Percentiles rank a stretch among this genome's conserved stretches.
Evolutionary conservation across 2,888 invertebrate genomes (phyloP).

Genomic region (Drosophila lacicola): DNA sequence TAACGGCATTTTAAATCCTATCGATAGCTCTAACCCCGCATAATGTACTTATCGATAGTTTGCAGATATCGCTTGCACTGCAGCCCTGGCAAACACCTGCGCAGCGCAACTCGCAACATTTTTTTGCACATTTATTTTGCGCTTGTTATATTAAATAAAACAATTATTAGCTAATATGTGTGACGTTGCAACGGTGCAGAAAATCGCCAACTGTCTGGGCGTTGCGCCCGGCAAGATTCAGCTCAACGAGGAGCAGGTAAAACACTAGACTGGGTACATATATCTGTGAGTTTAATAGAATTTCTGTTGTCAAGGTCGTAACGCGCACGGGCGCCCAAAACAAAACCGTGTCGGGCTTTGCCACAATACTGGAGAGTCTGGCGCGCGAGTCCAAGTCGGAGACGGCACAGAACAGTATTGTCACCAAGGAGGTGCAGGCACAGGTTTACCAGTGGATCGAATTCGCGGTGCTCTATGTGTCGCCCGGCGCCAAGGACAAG

Average conservation of each 20-base stretch:
- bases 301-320: conserved; percentile 85
- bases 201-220: conserved; percentile 86
- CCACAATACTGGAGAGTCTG: conserved; percentile 86
- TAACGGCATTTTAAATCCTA: conserved; percentile 18
- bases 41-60: conserved; percentile 8
- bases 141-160: conserved; percentile 16
- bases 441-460: conserved; percentile 89
- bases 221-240: conserved; percentile 86
- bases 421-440: conserved; percentile 85
- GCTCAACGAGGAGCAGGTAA: conserved; percentile 86
- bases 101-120: conserved; percentile 16
- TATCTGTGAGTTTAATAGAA: conserved; percentile 40
- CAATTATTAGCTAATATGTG: conserved; percentile 74
- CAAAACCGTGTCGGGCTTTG: conserved; percentile 86
- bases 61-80: background rate
- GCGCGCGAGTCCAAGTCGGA: conserved; percentile 85
- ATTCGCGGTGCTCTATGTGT: conserved; percentile 86
- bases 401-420: conserved; percentile 74
- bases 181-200: conserved; percentile 84
- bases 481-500: conserved; percentile 82
- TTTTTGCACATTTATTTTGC: conserved; percentile 46
- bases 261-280: background rate
- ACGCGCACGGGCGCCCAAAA: conserved; percentile 85
- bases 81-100: conserved; percentile 38
- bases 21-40: conserved; percentile 10